These are phyloP conservation scores for Drosophila demipolita DNA, from an alignment of 2,888 invertebrate species.

Conservation along the genomic window DNA sequence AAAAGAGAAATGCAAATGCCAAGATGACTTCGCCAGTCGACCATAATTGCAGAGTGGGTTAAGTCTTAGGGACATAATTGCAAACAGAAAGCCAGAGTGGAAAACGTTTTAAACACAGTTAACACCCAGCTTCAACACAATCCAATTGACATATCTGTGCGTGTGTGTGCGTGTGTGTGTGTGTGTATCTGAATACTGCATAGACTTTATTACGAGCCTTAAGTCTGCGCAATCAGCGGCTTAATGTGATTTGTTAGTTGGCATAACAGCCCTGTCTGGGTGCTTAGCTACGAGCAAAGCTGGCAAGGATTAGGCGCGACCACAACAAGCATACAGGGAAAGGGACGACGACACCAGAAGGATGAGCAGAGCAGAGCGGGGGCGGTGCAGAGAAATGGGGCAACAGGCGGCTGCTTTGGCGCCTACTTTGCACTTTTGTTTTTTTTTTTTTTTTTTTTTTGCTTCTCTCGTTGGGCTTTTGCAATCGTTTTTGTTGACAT, in stretches of 20 bases:
- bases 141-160: slow-evolving; percentile 9
- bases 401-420: slow-evolving; percentile 20
- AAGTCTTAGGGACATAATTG: not conserved
- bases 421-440: slow-evolving; percentile 11
- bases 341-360: not conserved
- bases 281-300: slow-evolving; percentile 21
- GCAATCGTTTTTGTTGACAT: slow-evolving; percentile 60
- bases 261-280: slow-evolving; percentile 21
- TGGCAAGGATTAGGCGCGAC: slow-evolving; percentile 41
- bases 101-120: not conserved
- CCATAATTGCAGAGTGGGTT: not conserved
- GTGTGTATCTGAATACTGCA: slow-evolving; percentile 2
- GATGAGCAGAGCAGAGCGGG: too few species aligned
- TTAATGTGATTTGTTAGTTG: slow-evolving; percentile 62
- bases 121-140: not conserved
- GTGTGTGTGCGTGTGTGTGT: not conserved
- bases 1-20: not conserved
- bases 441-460: not conserved
- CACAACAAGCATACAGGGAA: slow-evolving; percentile 27
- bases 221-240: slow-evolving; percentile 54
- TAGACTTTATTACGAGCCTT: slow-evolving; percentile 13
- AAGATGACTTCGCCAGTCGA: not conserved
- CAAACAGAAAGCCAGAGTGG: not conserved
- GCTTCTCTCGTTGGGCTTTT: slow-evolving; percentile 27
- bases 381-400: not conserved